A percentile compares a stretch with the other conserved stretches of the same genome.
These are phyloP conservation scores for Athalia circularis DNA, from an alignment of 2,888 invertebrate species.

Conservation along the genomic window DNA sequence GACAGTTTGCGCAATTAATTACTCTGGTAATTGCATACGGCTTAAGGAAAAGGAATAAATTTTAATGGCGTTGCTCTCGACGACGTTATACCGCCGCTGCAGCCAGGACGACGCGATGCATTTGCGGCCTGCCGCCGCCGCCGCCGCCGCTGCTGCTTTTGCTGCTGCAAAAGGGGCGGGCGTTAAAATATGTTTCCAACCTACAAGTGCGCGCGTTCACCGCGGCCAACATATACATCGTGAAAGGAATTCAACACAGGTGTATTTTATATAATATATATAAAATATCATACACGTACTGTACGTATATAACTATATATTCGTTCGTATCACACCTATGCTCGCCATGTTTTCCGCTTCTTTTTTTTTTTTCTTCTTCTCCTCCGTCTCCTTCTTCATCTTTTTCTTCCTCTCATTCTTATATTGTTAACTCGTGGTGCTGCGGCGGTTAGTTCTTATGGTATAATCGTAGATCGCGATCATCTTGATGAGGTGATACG, in stretches of 20 bases:
- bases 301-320: no score
- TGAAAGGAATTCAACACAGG: neutral
- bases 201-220: neutral
- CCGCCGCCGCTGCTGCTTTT: neutral
- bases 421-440: no score
- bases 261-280: no score
- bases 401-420: no score
- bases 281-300: no score
- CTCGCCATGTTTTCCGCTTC: no score
- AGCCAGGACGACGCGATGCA: neutral
- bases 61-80: neutral
- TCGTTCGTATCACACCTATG: no score
- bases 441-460: no score
- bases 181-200: neutral
- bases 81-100: neutral
- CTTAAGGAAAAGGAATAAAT: neutral
- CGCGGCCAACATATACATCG: neutral
- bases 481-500: no score
- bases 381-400: no score
- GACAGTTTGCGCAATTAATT: slow-evolving; percentile 6
- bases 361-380: no score
- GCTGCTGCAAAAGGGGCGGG: neutral
- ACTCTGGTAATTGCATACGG: neutral
- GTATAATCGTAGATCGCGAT: no score
- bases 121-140: neutral